These are phyloP conservation scores for Argyresthia albistria DNA, from an alignment of 2,888 invertebrate species.

Conservation along the genomic window DNA sequence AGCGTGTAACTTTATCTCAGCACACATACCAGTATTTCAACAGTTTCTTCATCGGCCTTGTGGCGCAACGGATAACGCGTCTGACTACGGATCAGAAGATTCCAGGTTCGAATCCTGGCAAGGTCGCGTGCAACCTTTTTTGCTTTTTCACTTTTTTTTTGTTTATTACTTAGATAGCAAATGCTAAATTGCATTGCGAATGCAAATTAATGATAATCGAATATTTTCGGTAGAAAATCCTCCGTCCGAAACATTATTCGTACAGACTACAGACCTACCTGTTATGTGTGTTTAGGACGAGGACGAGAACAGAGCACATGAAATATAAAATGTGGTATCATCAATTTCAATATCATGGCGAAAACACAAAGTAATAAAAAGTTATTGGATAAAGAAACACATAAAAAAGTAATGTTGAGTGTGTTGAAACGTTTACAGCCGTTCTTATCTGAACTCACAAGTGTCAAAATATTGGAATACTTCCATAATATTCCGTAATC, in stretches of 20 bases:
- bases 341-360: too few species aligned
- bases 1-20: too few species aligned
- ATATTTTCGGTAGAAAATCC: too few species aligned
- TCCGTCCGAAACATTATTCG: too few species aligned
- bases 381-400: constrained; percentile 24
- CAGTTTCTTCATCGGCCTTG: constrained; percentile 25
- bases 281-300: too few species aligned
- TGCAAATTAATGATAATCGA: too few species aligned
- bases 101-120: constrained; percentile 78
- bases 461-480: constrained; percentile 33
- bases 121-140: constrained; percentile 5
- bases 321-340: too few species aligned
- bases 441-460: constrained; percentile 31
- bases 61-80: constrained; percentile 63
- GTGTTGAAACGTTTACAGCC: constrained; percentile 24
- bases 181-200: too few species aligned
- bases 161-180: too few species aligned
- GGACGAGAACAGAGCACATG: too few species aligned
- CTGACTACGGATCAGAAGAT: constrained; percentile 81
- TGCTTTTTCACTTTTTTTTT: background rate
- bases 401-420: constrained; percentile 6
- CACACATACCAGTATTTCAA: constrained; percentile 1
- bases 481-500: background rate
- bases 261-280: too few species aligned
- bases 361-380: background rate